Evolutionary conservation across 2,797 vertebrate genomes (phyloP), one percentile per base, ranked within the genome.

Genomic region (Microctenopoma stevenorrisi): DNA sequence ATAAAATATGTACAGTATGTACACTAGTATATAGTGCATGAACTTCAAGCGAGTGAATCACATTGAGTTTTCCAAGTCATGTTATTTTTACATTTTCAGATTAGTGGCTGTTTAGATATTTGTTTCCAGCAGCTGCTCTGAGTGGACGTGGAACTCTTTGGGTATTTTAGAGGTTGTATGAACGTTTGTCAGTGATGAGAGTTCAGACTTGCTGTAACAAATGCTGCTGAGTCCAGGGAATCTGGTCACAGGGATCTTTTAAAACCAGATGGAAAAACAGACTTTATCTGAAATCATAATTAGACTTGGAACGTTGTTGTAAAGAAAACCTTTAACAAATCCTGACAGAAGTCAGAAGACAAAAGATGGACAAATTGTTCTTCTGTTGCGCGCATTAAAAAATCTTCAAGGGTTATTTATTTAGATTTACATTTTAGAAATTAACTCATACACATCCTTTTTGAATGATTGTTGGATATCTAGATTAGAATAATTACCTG

Each of bases 111-210:
- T 72, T 74, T 40, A 49, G 46, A 63, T 78, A 48, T 59, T 82
- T 72, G 61, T 76, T 69, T 71, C 47, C 6, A 26, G 7, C 47
- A 28, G 56, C 62, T 50, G 51, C 37, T 74, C 72, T 54, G 42
- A 47, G 16, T 53, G 42, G 54, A 53, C 6, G 33, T 61, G 56
- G 53, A 53, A 73, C 44, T 60, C 40, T 55, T 44, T 51, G 59
- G 77, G 49, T 51, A 2, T 57, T 69, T 44, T 18, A 14, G 15
- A 42, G 7, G 43, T 16, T 57, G 46, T 18, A 18, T 38, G 38
- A 33, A 57, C 55, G 71, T 62, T 37, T 64, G 50, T 65, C 49
- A 75, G 79, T 82, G 75, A 78, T 78, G 58, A 66, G 15, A 73
- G 47, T 75, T 75, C 62, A 52, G 61, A 53, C 62, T 68, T 74